Base-by-base conservation (phyloP, 1,140 invertebrate genomes). In the Elymnias hypermnestra region DNA sequence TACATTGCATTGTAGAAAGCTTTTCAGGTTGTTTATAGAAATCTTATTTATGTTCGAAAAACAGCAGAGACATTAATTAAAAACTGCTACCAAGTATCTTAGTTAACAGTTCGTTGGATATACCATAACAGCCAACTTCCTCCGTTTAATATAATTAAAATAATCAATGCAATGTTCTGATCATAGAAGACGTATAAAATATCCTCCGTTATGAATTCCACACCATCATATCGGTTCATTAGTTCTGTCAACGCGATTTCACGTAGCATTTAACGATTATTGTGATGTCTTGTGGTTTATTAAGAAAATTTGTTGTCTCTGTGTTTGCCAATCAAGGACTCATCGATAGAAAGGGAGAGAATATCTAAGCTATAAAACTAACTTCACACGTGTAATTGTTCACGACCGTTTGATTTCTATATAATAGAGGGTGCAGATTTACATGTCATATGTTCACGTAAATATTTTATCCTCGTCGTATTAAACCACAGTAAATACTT, bases 121-220 rank as follows among this genome's bases (percentile, higher is more conserved):
- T 29, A 9, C 28, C n/a, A n/a, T 43, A 43, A 43, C 28, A n/a
- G 14, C 28, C 40, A 18, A 26, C 40, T 42, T 50, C 47, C 47
- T 41, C 36, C 39, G 35, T 33, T 47, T 47, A 47, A 47, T 19
- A 47, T 37, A 40, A 47, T 47, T 47, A 47, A 40, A 13, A 18
- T 26, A 37, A 47, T 33, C 15, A 33, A 33, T 15, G 29, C 13
- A 33, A 33, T 1, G 29, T 33, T 33, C 13, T 33, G 15, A 33
- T 33, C 29, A 33, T 33, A 33, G 29, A 33, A 33, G 15, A 33
- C 12, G 40, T 55, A 44, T 49, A 44, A 55, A 45, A 49, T 49
- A 37, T 21, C 19, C 53, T 33, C 45, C 29, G 53, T 53, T 53
- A 53, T 53, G 44, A 31, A 47, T 47, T 44, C 46, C 38, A 41